Evolutionary conservation across 2,888 invertebrate species (phyloP).

Genomic region (Leptarthrus brevirostris): DNA sequence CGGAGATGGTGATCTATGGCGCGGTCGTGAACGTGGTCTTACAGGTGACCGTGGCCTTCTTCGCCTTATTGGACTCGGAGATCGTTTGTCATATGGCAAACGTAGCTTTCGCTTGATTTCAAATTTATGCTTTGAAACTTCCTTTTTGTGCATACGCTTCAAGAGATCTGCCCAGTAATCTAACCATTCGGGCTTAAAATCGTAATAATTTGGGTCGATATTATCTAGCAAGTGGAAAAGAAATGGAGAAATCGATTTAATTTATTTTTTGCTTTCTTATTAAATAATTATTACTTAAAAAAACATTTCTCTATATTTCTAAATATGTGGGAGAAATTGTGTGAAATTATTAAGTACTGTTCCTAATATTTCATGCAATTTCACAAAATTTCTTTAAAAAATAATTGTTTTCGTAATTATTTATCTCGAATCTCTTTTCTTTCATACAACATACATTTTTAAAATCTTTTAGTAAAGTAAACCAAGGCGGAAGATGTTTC

Average conservation of each 20-base stretch:
- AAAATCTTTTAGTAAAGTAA: slow-evolving; percentile 3
- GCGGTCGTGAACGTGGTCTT: slow-evolving; percentile 30
- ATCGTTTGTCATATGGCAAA: slow-evolving; percentile 48
- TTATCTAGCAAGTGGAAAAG: slow-evolving; percentile 50
- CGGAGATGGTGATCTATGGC: background rate
- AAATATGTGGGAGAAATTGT: background rate
- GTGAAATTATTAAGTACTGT: background rate
- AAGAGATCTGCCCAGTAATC: slow-evolving; percentile 50
- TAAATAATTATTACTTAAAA: background rate
- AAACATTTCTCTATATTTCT: background rate
- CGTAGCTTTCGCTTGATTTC: slow-evolving; percentile 49
- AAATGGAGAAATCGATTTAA: slow-evolving; percentile 35
- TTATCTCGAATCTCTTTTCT: background rate
- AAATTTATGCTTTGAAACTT: slow-evolving; percentile 49
- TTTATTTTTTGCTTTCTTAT: slow-evolving; percentile 20
- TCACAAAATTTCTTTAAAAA: slow-evolving; percentile 27
- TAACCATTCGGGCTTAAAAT: slow-evolving; percentile 53
- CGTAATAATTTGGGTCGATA: slow-evolving; percentile 51
- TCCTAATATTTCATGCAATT: background rate
- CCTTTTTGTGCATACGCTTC: slow-evolving; percentile 47
- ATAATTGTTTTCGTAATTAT: background rate
- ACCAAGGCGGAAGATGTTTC: slow-evolving; percentile 16
- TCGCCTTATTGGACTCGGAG: slow-evolving; percentile 51
- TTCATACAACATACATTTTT: background rate
- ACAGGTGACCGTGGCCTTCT: background rate